phyloP scores from a whole-genome alignment of 2,113 vertebrate genomes.

The Pimephales promelas region DNA sequence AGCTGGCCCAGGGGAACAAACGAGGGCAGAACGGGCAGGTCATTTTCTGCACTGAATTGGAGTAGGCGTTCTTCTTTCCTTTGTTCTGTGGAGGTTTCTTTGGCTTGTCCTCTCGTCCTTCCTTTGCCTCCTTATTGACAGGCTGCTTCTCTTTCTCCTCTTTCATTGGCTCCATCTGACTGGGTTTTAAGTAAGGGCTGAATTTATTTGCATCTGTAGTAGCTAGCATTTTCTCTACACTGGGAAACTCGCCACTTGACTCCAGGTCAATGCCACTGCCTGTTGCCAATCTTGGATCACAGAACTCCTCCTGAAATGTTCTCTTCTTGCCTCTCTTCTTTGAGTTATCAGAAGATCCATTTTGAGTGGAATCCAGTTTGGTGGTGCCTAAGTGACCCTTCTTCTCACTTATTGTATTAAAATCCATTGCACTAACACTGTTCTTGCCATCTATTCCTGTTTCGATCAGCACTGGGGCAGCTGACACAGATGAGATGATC shows the following conservation, averaged over 20 bases:
- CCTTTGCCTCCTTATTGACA: constrained; percentile 73
- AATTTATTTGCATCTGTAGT: constrained; percentile 96
- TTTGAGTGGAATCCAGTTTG: constrained; percentile 47
- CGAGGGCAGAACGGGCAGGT: constrained; percentile 91
- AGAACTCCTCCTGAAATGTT: neutral
- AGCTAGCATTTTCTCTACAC: constrained; percentile 96
- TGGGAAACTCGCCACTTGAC: constrained; percentile 97
- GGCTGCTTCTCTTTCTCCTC: constrained; percentile 68
- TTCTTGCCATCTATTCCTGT: constrained; percentile 69
- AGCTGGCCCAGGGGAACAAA: constrained; percentile 94
- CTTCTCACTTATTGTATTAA: constrained; percentile 67
- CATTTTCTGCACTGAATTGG: constrained; percentile 91
- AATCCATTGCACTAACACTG: constrained; percentile 46
- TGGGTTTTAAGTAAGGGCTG: constrained; percentile 86
- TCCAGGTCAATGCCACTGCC: constrained; percentile 83
- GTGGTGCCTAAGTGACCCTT: constrained; percentile 72
- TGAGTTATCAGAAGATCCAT: constrained; percentile 36
- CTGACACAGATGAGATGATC: constrained; percentile 96
- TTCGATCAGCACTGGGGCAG: constrained; percentile 86
- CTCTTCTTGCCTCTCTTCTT: constrained; percentile 63
- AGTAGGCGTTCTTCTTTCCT: constrained; percentile 89
- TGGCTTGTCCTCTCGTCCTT: constrained; percentile 74
- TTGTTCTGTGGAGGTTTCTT: constrained; percentile 67
- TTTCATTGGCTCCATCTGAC: constrained; percentile 61
- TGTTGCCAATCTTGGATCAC: constrained; percentile 15